phyloP scores from a whole-genome alignment of 2,888 invertebrate genomes.

The Lycia hirtaria region DNA sequence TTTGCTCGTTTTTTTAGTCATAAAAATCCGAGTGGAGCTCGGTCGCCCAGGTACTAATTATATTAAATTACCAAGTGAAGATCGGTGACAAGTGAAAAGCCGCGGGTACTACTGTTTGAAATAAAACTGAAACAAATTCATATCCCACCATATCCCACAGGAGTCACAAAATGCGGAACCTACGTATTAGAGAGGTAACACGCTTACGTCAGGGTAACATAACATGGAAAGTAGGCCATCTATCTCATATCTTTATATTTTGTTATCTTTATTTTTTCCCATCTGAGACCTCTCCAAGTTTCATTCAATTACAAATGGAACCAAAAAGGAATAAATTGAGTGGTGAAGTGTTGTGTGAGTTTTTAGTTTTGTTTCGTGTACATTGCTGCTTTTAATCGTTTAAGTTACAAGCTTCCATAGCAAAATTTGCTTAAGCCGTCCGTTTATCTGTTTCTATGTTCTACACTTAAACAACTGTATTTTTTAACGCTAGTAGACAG shows the following conservation, averaged over 20 bases:
- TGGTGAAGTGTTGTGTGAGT: neutral
- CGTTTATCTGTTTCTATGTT: too few species aligned
- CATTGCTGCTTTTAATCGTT: constrained; percentile 28
- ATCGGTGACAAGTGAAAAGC: too few species aligned
- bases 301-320: constrained; percentile 31
- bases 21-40: too few species aligned
- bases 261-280: too few species aligned
- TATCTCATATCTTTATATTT: constrained; percentile 25
- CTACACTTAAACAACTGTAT: too few species aligned
- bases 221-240: constrained; percentile 19
- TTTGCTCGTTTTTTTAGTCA: too few species aligned
- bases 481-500: too few species aligned
- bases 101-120: too few species aligned
- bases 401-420: neutral
- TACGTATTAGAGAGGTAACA: neutral
- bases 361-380: neutral
- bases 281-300: constrained; percentile 20
- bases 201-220: constrained; percentile 4
- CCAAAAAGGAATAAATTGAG: constrained; percentile 29
- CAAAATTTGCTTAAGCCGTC: too few species aligned
- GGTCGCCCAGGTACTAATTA: too few species aligned
- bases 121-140: neutral
- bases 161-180: neutral
- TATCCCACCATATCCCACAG: neutral
- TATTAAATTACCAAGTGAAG: too few species aligned